These are phyloP conservation scores for Pantherophis guttatus DNA, from an alignment of 2,113 vertebrate species.

Conservation along the genomic window DNA sequence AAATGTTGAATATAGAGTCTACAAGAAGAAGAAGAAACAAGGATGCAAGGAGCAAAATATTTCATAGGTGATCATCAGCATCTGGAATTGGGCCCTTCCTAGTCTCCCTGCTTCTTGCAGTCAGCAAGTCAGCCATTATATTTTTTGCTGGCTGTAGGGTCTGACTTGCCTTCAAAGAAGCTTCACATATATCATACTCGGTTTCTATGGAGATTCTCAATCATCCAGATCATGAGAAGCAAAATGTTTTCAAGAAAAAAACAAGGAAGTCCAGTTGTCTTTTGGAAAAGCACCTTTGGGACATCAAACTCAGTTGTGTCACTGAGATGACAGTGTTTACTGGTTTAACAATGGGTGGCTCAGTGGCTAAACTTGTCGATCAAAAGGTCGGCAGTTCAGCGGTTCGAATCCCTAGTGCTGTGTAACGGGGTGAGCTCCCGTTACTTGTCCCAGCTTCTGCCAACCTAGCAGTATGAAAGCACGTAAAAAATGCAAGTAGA, in stretches of 20 bases:
- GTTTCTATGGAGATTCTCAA: no score
- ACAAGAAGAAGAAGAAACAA: not conserved
- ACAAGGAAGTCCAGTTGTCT: no score
- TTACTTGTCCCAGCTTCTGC: no score
- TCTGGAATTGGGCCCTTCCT: not conserved
- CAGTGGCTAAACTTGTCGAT: no score
- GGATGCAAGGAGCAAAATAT: not conserved
- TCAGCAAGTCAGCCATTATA: not conserved
- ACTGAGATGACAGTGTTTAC: not conserved
- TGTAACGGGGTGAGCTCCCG: no score
- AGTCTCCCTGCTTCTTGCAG: not conserved
- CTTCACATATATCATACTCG: not conserved
- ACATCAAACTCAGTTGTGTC: not conserved
- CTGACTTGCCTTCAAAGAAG: not conserved
- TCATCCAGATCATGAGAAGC: no score
- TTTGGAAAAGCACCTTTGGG: no score
- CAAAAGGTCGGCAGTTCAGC: no score
- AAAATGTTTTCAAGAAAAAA: no score
- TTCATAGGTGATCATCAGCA: not conserved
- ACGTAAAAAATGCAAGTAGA: no score
- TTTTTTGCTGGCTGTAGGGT: not conserved
- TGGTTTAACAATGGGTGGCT: not conserved
- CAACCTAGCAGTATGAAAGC: no score
- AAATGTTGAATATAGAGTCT: not conserved
- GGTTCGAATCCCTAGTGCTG: no score